Evolutionary conservation across 2,888 invertebrate species (phyloP).

Genomic region (Pristionchus fissidentatus): DNA sequence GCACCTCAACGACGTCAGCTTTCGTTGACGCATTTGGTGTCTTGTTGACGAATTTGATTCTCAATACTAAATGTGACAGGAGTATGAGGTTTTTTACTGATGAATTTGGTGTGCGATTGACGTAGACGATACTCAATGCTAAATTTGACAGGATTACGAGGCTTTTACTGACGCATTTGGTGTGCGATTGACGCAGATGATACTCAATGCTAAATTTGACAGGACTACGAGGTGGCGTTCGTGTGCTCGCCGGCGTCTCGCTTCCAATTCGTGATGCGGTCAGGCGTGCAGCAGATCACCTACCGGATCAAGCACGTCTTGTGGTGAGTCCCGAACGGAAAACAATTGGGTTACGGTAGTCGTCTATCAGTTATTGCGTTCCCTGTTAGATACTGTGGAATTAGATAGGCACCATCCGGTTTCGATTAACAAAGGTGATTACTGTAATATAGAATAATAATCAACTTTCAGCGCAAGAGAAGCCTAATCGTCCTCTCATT

Average conservation of each 20-base stretch:
- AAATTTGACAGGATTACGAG: neutral
- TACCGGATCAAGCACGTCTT: conserved; percentile 37
- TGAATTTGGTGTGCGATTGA: neutral
- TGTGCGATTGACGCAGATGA: neutral
- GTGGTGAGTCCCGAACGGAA: conserved; percentile 29
- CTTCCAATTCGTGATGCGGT: conserved; percentile 43
- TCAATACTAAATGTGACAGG: neutral
- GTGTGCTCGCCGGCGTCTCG: conserved; percentile 24
- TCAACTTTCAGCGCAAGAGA: neutral
- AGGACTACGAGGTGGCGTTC: conserved; percentile 48
- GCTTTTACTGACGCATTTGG: neutral
- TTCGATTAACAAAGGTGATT: neutral
- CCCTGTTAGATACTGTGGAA: neutral
- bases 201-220: neutral
- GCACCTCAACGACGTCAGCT: neutral
- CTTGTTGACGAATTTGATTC: neutral
- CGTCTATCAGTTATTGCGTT: too few species aligned
- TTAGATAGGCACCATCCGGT: neutral
- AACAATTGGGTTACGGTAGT: neutral
- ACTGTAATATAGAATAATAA: neutral
- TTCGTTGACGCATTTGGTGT: neutral
- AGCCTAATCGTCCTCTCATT: neutral
- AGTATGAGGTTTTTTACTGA: too few species aligned
- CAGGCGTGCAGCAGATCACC: neutral
- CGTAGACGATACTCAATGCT: neutral